A percentile compares a stretch with the other conserved stretches of the same genome.
Conservation (phyloP, 2,113 vertebrate species). For the Uria lomvia region DNA sequence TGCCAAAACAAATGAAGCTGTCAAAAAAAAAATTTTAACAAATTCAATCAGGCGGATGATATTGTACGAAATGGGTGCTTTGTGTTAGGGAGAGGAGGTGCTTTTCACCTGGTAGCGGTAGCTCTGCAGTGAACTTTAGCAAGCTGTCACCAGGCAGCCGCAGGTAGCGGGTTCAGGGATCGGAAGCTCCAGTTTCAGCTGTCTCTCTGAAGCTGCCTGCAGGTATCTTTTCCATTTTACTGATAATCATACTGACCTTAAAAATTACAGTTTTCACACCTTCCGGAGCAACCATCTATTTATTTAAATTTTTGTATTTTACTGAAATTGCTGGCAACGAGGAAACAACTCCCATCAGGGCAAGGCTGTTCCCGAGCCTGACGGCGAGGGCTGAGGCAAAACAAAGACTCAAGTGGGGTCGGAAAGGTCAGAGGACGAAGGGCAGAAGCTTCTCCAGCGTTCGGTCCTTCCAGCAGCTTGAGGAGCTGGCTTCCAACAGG, state of each 20-base stretch:
- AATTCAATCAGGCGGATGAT: not conserved
- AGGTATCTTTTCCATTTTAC: not conserved
- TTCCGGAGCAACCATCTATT: not conserved
- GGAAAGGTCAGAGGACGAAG: not conserved
- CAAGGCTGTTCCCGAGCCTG: not conserved
- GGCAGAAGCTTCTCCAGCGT: not conserved
- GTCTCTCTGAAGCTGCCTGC: not conserved
- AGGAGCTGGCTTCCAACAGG: not conserved
- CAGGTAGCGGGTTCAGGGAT: not conserved
- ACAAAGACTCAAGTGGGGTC: not conserved
- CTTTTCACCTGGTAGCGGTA: accelerated
- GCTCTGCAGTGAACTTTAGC: not conserved
- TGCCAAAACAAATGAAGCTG: not conserved
- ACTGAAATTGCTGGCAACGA: not conserved
- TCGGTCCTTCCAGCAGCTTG: not conserved
- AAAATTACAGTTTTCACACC: not conserved
- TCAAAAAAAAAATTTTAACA: not conserved
- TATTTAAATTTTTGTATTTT: not conserved
- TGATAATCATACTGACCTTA: not conserved
- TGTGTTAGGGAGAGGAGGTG: accelerated
- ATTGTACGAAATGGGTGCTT: not conserved
- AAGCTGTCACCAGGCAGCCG: accelerated
- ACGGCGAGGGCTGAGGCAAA: not conserved
- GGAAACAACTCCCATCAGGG: not conserved
- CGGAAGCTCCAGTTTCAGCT: not conserved